Base-by-base conservation (phyloP, 92 coral and sea anemone species). In the Porites rus region DNA sequence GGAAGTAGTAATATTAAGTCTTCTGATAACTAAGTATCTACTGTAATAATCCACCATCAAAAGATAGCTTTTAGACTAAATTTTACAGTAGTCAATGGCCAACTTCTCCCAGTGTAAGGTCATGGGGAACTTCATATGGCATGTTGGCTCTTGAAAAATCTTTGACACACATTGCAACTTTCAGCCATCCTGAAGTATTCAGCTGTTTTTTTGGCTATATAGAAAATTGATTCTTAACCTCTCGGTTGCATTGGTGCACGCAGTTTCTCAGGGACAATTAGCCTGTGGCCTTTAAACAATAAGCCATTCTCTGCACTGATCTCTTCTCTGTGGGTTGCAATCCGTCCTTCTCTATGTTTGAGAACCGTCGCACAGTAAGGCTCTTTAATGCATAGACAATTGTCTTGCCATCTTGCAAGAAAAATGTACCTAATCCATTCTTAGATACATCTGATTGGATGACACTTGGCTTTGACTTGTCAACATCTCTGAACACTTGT, bases 231-330 rank as follows among this genome's bases (percentile, higher is more conserved):
- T 73, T 64, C 69, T 64, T 0, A 22, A 22, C 19, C 69, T 64
- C 69, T 64, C 69, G 19, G 22, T 22, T 64, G 69, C 20, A n/a
- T 19, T 22, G 16, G 16, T 64, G 16, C 69, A 50, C 77, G 62
- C 62, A 73, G 31, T 73, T 19, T 73, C 61, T 50, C 77, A 50
- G 77, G 46, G 52, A 73, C 77, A 4, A 7, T 73, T 14, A 73
- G 77, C 16, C 8, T 50, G 64, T 88, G 89, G 56, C 89, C 89
- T 51, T 89, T 89, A 38, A 92, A 81, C 14, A 89, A n/a, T 6
- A 89, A 86, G 71, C 89, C 92, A 85, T 80, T 82, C 65, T 84
- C 88, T 5, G 89, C 88, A 18, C 90, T 92, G 56, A 90, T 59
- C 38, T 90, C 93, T 60, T 92, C 95, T 13, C 90, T 83, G 65